Base-by-base conservation (phyloP, 2,113 vertebrate genomes). In the Cephalopholis sonnerati region DNA sequence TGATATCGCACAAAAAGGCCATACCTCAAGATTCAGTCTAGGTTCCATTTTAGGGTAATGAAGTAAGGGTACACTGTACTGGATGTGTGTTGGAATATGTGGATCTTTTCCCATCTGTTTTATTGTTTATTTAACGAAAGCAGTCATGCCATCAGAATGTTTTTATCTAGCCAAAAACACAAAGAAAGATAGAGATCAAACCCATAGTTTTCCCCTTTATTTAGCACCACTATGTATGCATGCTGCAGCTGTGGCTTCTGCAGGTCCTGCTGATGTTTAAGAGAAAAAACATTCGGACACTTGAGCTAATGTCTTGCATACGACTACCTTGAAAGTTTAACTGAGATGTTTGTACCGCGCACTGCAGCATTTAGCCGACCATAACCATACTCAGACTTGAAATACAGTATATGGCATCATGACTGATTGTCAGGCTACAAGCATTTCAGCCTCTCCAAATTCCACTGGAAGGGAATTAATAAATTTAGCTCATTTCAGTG, bases 11-110 rank as follows among this genome's bases (percentile, higher is more conserved):
- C 83, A 89, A 81, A 27, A 59, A 73, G 54, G n/a, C 46, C 24
- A 68, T 83, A 91, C 86, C 82, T 88, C 85, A 72, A 81, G 59
- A 77, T 71, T 58, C 0, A 62, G 64, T 75, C 71, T 86, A 27
- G 39, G 46, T 44, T 85, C 2, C 16, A 76, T 83, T 81, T 54
- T 67, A 81, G 77, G 69, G 29, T 78, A n/a, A 79, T 76, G 46
- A 83, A 67, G 67, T 83, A 62, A 51, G 39, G 41, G 10, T 73
- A 71, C 59, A 46, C 87, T 85, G 58, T 74, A 75, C 25, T 36
- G 67, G 65, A 82, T 41, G 67, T 62, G 58, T 79, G 72, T 64
- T 27, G 50, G 25, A 57, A 51, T 76, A 66, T 75, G 61, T 65
- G 44, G n/a, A 44, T 63, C 48, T 55, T 22, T 29, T 54, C 29